Evolutionary conservation across 23 tunicate species (phyloP).

Genomic region (Diplosoma virens): DNA sequence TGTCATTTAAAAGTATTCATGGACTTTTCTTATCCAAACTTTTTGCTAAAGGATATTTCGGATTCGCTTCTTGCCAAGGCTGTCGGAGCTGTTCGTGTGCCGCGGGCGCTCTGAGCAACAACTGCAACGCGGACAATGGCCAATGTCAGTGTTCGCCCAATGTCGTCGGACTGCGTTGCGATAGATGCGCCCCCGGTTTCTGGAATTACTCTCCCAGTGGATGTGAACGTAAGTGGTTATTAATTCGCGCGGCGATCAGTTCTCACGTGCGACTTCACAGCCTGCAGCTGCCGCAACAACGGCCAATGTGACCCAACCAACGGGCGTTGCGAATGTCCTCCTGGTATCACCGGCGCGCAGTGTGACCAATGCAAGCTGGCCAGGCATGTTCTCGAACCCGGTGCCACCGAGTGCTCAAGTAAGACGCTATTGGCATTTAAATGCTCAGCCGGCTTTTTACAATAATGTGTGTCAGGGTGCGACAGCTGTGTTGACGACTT

Average conservation of each 20-base stretch:
- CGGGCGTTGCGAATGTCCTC: conserved; percentile 93
- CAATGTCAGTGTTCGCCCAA: conserved; percentile 92
- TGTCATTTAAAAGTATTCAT: background rate
- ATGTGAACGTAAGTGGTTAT: conserved; percentile 73
- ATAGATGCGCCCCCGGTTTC: conserved; percentile 89
- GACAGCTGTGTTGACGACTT: conserved; percentile 81
- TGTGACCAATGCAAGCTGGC: conserved; percentile 90
- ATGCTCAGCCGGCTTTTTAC: background rate
- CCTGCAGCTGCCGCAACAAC: conserved; percentile 92
- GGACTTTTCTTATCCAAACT: no score
- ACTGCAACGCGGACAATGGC: conserved; percentile 58
- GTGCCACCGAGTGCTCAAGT: conserved; percentile 62
- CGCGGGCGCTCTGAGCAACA: conserved; percentile 44
- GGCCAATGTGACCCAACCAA: conserved; percentile 81
- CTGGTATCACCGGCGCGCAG: conserved; percentile 91
- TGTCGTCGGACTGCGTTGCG: conserved; percentile 89
- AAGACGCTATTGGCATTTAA: background rate
- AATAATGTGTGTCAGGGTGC: conserved; percentile 36
- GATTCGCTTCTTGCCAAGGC: conserved; percentile 58
- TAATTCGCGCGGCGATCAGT: background rate
- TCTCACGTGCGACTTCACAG: conserved; percentile 10
- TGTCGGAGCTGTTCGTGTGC: conserved; percentile 67
- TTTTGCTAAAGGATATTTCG: conserved; percentile 47
- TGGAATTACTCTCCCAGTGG: conserved; percentile 80
- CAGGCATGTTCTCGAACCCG: conserved; percentile 57